Evolutionary conservation across 2,797 vertebrate genomes (phyloP).

Genomic region (Florisuga fusca): DNA sequence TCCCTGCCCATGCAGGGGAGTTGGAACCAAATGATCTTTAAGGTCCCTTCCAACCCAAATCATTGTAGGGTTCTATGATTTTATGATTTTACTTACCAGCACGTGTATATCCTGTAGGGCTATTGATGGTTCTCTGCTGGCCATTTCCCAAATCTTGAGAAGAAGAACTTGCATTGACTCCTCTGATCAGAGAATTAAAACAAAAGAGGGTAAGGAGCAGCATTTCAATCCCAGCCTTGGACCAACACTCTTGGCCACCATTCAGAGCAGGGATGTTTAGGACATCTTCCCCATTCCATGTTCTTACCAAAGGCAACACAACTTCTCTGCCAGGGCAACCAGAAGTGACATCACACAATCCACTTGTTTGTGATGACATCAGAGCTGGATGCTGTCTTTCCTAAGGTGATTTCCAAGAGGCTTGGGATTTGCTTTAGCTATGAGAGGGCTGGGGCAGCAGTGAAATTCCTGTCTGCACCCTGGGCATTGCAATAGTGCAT

Average conservation of each 20-base stretch:
- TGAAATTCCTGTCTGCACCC: background rate
- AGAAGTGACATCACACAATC: constrained; percentile 36
- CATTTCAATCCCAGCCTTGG: background rate
- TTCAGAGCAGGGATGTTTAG: background rate
- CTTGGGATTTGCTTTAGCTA: background rate
- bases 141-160: background rate
- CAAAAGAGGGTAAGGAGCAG: background rate
- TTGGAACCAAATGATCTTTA: no score
- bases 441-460: background rate
- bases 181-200: background rate
- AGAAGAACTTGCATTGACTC: background rate
- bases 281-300: rapidly evolving
- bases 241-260: background rate
- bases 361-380: rapidly evolving
- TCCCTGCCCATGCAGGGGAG: no score
- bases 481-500: rapidly evolving
- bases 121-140: background rate
- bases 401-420: background rate
- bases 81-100: background rate
- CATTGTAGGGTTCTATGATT: no score
- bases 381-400: background rate
- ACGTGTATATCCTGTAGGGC: background rate
- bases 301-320: background rate
- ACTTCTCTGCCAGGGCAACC: background rate
- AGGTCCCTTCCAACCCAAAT: no score